These are phyloP conservation scores for Alsophila aescularia DNA, from an alignment of 2,888 invertebrate genomes.

Conservation along the genomic window DNA sequence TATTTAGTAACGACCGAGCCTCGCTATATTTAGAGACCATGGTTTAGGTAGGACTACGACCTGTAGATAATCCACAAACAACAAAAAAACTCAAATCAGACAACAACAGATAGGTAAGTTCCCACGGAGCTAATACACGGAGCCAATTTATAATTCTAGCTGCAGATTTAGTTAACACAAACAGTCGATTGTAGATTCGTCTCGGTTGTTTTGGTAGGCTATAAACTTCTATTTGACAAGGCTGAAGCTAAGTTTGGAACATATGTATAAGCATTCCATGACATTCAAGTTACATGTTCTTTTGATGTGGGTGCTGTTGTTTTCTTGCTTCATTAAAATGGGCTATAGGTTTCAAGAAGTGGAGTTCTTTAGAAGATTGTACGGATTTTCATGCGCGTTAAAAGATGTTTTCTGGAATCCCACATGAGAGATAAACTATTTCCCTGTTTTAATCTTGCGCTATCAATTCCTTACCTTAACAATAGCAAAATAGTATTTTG, in stretches of 20 bases:
- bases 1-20: background rate
- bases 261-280: too few species aligned
- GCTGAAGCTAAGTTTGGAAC: slow-evolving; percentile 18
- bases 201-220: slow-evolving; percentile 49
- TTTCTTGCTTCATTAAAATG: too few species aligned
- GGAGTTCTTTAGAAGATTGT: too few species aligned
- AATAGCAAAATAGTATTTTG: too few species aligned
- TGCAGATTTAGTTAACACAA: slow-evolving; percentile 71
- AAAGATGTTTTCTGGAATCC: too few species aligned
- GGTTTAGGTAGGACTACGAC: slow-evolving; percentile 30
- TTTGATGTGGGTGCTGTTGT: background rate
- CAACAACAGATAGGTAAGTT: slow-evolving; percentile 44
- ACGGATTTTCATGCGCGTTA: too few species aligned
- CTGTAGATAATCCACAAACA: slow-evolving; percentile 35
- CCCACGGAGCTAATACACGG: slow-evolving; percentile 66
- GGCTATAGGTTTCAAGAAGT: too few species aligned
- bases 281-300: background rate
- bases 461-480: too few species aligned
- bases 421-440: too few species aligned
- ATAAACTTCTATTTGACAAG: slow-evolving; percentile 53
- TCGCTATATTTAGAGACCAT: slow-evolving; percentile 21
- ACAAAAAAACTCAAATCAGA: too few species aligned
- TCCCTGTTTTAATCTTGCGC: too few species aligned
- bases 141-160: slow-evolving; percentile 72
- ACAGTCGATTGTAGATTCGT: slow-evolving; percentile 68